phyloP scores from a whole-genome alignment of 2,797 vertebrate genomes.

The Sciurus carolinensis region DNA sequence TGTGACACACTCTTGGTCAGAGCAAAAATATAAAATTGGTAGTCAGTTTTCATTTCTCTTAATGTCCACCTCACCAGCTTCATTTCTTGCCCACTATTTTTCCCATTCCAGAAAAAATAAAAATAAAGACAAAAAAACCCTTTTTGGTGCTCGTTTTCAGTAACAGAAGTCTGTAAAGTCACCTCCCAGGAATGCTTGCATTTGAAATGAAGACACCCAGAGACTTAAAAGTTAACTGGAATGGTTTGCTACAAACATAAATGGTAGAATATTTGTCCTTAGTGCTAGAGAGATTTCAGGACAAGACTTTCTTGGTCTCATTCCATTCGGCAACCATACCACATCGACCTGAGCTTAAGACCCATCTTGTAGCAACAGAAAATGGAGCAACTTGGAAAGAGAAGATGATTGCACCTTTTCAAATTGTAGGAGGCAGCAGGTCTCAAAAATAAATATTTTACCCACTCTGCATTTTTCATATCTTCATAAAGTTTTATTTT shows the following conservation, averaged over 20 bases:
- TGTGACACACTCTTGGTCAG: neutral
- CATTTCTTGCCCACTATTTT: neutral
- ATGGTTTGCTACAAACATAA: neutral
- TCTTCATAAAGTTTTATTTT: neutral
- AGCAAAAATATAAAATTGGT: neutral
- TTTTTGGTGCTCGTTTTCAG: neutral
- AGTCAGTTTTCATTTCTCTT: constrained; percentile 27
- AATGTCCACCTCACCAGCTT: neutral
- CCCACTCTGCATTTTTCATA: neutral
- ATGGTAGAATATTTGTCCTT: neutral
- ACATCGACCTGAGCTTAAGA: neutral
- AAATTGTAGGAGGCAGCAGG: neutral
- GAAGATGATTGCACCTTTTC: neutral
- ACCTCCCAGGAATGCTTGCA: neutral
- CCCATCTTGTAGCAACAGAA: neutral
- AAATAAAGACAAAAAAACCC: neutral
- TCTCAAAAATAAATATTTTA: constrained; percentile 11
- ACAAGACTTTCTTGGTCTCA: neutral
- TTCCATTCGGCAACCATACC: neutral
- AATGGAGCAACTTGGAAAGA: neutral
- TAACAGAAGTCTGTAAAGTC: neutral
- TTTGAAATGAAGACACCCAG: neutral
- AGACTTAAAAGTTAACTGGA: neutral
- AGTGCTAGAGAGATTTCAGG: neutral
- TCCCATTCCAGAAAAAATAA: neutral